Evolutionary conservation across 2,888 invertebrate genomes (phyloP), one percentile per base, ranked within the genome.

Genomic region (Ectemnius lituratus): DNA sequence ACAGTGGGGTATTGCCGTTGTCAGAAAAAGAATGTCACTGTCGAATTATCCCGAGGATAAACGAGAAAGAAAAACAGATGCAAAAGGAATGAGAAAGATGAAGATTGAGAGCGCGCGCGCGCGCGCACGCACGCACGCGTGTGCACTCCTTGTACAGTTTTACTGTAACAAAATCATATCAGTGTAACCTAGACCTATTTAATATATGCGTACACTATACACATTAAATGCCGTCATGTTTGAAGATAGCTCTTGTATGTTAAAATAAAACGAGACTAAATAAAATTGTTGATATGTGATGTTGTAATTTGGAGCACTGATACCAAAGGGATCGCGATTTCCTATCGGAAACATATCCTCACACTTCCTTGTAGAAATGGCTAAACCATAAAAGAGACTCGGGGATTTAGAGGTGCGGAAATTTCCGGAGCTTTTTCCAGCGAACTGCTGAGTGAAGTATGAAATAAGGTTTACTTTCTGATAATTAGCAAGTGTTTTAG

Each of bases 181-280:
- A 86, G 79, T 87, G 86, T 87, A 85, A 86, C 80, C 76, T 82
- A 83, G 79, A 81, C 74, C 76, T 76, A 80, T 79, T 83, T 81
- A 82, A 82, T 79, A 83, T 80, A 74, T 75, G 73, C 78, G 72
- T 84, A 83, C 68, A 70, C 70, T 66, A 68, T 69, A 73, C 73
- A 74, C 76, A 79, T 65, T 84, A 75, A 78, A 80, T 79, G 81
- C 37, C 78, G 76, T 79, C 78, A 76, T 83, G 82, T 86, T 85
- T 82, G 81, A 84, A 80, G 65, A 79, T 85, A 87, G 87, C 83
- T 87, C 86, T 87, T 88, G 87, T 88, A 88, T 87, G 87, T 87
- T 87, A 85, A 86, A 52, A 87, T 81, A 84, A 86, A 88, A 77
- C 75, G 70, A 84, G 83, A 86, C 78, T 85, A 85, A 86, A 86